These are phyloP conservation scores for Caenorhabditis latens DNA, from an alignment of 1,140 invertebrate species.

Conservation along the genomic window DNA sequence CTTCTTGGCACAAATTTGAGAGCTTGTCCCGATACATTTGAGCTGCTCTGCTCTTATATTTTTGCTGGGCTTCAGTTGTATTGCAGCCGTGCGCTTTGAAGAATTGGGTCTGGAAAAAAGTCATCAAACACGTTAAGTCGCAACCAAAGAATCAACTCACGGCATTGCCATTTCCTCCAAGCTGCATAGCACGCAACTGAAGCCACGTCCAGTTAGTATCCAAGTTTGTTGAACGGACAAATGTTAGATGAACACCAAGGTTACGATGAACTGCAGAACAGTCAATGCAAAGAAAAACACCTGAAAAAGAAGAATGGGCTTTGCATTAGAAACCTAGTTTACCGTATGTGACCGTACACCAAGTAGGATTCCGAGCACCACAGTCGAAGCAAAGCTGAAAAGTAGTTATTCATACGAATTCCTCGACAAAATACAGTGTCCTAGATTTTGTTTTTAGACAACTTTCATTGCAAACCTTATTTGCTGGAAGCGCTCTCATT, in stretches of 20 bases:
- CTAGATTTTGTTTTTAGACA: neutral
- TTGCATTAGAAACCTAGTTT: no score
- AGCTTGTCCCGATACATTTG: constrained; percentile 91
- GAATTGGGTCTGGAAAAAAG: constrained; percentile 85
- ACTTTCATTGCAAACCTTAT: constrained; percentile 58
- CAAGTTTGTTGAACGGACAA: constrained; percentile 84
- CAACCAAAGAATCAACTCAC: constrained; percentile 81
- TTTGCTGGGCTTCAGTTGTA: constrained; percentile 92
- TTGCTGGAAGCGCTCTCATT: constrained; percentile 64
- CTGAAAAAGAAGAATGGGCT: no score
- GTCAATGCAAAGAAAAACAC: constrained; percentile 98
- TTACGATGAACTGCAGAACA: constrained; percentile 97
- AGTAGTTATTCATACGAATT: neutral
- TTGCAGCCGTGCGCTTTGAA: constrained; percentile 93
- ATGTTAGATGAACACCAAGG: constrained; percentile 83
- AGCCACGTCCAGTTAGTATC: constrained; percentile 86
- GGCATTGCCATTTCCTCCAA: constrained; percentile 97
- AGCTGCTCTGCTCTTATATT: constrained; percentile 96
- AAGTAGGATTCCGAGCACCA: constrained; percentile 96
- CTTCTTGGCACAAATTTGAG: constrained; percentile 84
- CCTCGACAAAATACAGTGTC: neutral
- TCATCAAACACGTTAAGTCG: constrained; percentile 28
- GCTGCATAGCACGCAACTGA: constrained; percentile 96
- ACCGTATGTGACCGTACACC: constrained; percentile 97
- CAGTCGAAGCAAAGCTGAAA: constrained; percentile 96